These are phyloP conservation scores for Propsilocerus akamusi DNA, from an alignment of 1,140 invertebrate genomes.

Conservation along the genomic window DNA sequence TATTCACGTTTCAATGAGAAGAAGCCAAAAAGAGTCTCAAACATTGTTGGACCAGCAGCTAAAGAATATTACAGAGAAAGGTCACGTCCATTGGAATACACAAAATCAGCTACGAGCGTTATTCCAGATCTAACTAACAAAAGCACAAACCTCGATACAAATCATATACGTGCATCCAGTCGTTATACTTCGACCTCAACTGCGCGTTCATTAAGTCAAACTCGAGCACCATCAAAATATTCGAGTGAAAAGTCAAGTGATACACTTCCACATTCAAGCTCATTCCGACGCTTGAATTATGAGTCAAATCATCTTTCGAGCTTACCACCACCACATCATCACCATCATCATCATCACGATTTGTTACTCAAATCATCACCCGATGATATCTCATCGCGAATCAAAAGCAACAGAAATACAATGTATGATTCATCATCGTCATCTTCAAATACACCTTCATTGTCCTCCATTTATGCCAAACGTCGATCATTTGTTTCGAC, in stretches of 20 bases:
- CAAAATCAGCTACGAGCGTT: neutral
- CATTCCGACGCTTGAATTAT: neutral
- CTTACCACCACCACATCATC: neutral
- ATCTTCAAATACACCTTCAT: neutral
- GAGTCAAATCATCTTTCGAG: neutral
- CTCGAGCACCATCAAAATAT: neutral
- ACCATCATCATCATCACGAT: neutral
- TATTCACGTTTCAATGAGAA: constrained; percentile 73
- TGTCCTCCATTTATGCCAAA: neutral
- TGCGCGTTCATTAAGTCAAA: neutral
- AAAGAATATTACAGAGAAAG: constrained; percentile 18
- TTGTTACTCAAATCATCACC: neutral
- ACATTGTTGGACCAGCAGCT: constrained; percentile 31
- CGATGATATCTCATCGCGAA: neutral
- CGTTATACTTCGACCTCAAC: neutral
- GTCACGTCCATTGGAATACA: neutral
- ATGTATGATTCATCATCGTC: neutral
- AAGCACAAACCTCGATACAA: neutral
- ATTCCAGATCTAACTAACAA: neutral
- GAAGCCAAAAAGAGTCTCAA: constrained; percentile 40
- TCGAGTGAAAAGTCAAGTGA: neutral
- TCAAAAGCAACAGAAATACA: constrained; percentile 1
- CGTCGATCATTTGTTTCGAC: neutral
- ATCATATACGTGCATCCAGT: neutral
- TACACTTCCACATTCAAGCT: neutral